These are phyloP conservation scores for Paramormyrops kingsleyae DNA, from an alignment of 2,113 vertebrate species.

Conservation along the genomic window DNA sequence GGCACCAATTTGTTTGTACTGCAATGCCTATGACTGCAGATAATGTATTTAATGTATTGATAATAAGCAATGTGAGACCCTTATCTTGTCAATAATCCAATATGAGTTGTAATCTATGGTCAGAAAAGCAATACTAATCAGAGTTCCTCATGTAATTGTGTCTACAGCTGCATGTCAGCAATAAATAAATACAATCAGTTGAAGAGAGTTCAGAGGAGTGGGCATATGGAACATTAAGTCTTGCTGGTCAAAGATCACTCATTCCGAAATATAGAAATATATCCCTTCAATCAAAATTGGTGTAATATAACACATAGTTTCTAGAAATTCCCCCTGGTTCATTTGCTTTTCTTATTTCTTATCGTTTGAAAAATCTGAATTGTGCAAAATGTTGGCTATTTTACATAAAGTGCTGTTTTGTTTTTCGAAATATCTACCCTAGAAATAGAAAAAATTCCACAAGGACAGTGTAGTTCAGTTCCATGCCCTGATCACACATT, in stretches of 20 bases:
- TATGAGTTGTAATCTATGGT: background rate
- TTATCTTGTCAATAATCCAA: conserved; percentile 12
- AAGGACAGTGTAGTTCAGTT: background rate
- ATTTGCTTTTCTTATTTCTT: too few relatives aligned
- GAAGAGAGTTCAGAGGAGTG: background rate
- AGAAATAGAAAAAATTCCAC: background rate
- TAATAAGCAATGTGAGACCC: background rate
- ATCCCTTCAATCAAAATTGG: background rate
- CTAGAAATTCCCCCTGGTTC: background rate
- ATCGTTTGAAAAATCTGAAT: background rate
- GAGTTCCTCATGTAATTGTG: background rate
- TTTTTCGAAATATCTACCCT: background rate
- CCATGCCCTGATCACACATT: background rate
- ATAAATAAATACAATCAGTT: background rate
- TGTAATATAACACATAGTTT: background rate
- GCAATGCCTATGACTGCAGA: background rate
- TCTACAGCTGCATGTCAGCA: background rate
- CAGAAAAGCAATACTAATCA: background rate
- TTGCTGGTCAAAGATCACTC: background rate
- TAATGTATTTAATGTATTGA: background rate
- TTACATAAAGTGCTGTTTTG: background rate
- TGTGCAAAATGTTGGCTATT: background rate
- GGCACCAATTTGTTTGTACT: background rate
- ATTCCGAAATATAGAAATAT: background rate
- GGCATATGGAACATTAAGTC: background rate